Evolutionary conservation across 2,888 invertebrate genomes (phyloP).

Genomic region (Drosophila aldrichi): DNA sequence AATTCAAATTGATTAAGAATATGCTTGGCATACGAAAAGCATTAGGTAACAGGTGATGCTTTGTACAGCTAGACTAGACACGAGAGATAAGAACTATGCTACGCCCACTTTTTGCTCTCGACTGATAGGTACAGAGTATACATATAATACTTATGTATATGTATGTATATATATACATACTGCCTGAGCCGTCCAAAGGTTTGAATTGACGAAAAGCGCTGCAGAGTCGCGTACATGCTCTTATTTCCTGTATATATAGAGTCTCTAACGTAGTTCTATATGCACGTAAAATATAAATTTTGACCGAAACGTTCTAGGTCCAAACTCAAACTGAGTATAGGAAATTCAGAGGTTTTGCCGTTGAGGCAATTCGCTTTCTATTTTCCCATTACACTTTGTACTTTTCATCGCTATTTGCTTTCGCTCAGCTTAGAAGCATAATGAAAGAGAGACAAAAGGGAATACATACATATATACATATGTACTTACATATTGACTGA

Average conservation of each 20-base stretch:
- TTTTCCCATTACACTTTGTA: conserved; percentile 47
- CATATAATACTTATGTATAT: not conserved
- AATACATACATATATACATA: not conserved
- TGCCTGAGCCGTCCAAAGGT: conserved; percentile 51
- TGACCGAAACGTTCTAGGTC: conserved; percentile 41
- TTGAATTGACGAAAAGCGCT: conserved; percentile 29
- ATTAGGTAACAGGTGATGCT: conserved; percentile 39
- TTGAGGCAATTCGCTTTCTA: conserved; percentile 35
- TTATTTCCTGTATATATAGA: not conserved
- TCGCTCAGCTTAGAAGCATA: conserved; percentile 23
- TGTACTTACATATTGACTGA: conserved; percentile 16
- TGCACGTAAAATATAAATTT: conserved; percentile 12
- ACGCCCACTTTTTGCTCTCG: conserved; percentile 19
- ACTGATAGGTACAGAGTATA: conserved; percentile 4
- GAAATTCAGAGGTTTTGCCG: conserved; percentile 31
- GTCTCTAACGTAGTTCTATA: conserved; percentile 3
- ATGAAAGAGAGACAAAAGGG: conserved; percentile 16
- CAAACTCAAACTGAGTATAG: conserved; percentile 43
- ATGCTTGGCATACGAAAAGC: not conserved
- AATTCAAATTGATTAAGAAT: not conserved
- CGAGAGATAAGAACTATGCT: conserved; percentile 12
- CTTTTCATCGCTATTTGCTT: conserved; percentile 42
- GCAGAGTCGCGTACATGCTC: conserved; percentile 44
- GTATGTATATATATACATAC: conserved; percentile 1
- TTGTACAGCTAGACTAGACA: conserved; percentile 12